Evolutionary conservation across 2,797 vertebrate genomes (phyloP).

Genomic region (Sebastes taczanowskii): DNA sequence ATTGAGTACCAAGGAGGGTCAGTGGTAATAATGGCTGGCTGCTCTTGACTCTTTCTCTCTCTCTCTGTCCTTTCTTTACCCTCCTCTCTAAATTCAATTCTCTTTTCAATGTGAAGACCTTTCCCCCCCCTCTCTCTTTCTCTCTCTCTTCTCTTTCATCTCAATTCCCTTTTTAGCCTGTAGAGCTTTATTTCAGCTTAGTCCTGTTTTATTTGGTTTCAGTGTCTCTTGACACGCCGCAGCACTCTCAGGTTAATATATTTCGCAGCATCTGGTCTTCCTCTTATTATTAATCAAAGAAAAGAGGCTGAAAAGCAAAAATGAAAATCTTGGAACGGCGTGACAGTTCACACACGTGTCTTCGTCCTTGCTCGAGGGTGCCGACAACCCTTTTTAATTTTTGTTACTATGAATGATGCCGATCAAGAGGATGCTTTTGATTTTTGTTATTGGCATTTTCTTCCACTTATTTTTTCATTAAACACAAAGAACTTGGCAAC

Average conservation of each 20-base stretch:
- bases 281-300: constrained; percentile 44
- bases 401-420: background rate
- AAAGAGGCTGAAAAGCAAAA: constrained; percentile 28
- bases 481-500: background rate
- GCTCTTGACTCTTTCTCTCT: constrained; percentile 68
- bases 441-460: background rate
- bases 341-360: background rate
- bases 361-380: background rate
- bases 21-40: constrained; percentile 76
- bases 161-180: constrained; percentile 44
- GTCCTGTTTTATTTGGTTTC: constrained; percentile 58
- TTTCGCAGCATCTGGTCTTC: constrained; percentile 28
- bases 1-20: constrained; percentile 77
- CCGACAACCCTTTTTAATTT: background rate
- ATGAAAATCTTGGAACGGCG: background rate
- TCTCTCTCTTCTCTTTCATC: constrained; percentile 29
- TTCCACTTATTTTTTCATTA: background rate
- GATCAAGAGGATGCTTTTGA: background rate
- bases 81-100: constrained; percentile 73
- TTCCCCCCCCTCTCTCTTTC: background rate
- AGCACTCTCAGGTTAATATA: constrained; percentile 54
- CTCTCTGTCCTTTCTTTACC: constrained; percentile 56
- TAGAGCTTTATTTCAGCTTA: constrained; percentile 54
- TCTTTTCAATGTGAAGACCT: constrained; percentile 61
- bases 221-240: constrained; percentile 39